Conservation (phyloP, 1,140 invertebrate genomes). For the Orchestia grillus region DNA sequence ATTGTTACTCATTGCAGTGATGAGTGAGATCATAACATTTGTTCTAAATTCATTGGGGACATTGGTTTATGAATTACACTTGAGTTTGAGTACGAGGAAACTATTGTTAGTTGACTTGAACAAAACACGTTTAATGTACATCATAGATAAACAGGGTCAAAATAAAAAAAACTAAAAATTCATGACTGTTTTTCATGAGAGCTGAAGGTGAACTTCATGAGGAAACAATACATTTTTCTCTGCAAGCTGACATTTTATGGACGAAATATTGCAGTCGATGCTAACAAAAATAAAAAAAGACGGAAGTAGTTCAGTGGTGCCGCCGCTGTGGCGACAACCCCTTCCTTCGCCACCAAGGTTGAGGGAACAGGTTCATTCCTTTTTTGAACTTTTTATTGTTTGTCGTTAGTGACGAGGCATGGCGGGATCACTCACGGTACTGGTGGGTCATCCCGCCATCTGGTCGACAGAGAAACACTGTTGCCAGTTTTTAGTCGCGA, state of each 20-base stretch:
- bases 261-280: not conserved
- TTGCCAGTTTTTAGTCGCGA: no score
- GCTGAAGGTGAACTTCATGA: not conserved
- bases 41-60: no score
- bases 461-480: not conserved
- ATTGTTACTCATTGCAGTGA: no score
- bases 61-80: no score
- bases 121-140: no score
- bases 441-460: not conserved
- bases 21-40: no score
- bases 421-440: conserved; percentile 2
- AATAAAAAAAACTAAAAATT: no score
- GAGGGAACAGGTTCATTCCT: conserved; percentile 50
- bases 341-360: not conserved
- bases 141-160: no score
- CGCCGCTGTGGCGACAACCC: not conserved
- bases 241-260: not conserved
- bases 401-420: conserved; percentile 35
- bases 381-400: conserved; percentile 41
- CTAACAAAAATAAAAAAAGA: not conserved
- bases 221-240: not conserved
- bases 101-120: no score
- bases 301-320: conserved; percentile 42
- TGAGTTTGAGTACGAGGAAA: no score
- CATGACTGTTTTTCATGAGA: not conserved